Conservation (phyloP, 2,797 vertebrate genomes). For the Lycodopsis pacificus region DNA sequence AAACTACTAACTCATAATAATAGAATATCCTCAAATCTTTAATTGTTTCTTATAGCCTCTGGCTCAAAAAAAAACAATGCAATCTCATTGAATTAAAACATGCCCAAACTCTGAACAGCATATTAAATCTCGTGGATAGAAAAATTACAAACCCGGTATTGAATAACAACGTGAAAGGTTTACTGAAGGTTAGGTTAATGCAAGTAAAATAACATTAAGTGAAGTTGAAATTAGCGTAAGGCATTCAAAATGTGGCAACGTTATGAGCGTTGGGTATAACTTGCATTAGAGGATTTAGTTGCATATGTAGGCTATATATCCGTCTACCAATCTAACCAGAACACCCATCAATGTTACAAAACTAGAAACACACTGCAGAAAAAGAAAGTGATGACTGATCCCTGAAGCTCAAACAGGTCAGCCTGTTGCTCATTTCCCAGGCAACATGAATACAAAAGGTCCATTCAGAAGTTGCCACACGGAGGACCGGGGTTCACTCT, state of each 20-base stretch:
- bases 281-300: background rate
- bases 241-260: background rate
- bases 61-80: conserved; percentile 9
- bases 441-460: conserved; percentile 25
- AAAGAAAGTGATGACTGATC: conserved; percentile 17
- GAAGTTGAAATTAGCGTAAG: background rate
- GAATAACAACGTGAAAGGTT: conserved; percentile 1
- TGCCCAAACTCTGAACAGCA: conserved; percentile 16
- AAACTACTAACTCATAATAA: background rate
- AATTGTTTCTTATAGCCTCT: conserved; percentile 6
- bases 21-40: conserved; percentile 8
- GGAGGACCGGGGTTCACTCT: conserved; percentile 13
- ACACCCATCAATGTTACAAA: background rate
- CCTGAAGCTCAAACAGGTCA: background rate
- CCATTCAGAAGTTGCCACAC: conserved; percentile 15
- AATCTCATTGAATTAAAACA: conserved; percentile 16
- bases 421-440: conserved; percentile 19
- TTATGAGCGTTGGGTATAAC: background rate
- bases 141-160: background rate
- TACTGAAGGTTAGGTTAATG: background rate
- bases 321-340: background rate
- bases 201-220: background rate
- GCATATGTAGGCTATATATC: background rate
- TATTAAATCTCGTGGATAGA: background rate
- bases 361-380: background rate